Evolutionary conservation across 2,888 invertebrate genomes (phyloP), one percentile per base, ranked within the genome.

Genomic region (Tridacna crocea): DNA sequence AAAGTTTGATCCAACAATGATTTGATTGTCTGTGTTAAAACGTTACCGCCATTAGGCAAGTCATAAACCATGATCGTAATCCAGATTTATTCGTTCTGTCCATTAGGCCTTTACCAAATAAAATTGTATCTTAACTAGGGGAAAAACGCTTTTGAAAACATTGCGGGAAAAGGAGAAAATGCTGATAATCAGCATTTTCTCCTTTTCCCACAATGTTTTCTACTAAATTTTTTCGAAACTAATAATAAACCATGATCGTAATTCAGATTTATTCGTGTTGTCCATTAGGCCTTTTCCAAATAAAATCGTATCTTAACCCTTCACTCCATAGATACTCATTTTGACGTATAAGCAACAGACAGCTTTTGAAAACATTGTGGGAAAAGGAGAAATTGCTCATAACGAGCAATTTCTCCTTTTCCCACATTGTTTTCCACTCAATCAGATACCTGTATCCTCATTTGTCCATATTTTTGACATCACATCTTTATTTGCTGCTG

Each of bases 11-110:
- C 36, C 8, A 36, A 36, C 36, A 36, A 24, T 10, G 26, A n/a
- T 61, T 61, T 61, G 61, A 61, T 24, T 61, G 26, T n/a, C 22
- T 61, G 4, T 22, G 61, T 24, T 61, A 61, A 61, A 61, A 61
- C 61, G 61, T 24, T 61, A 19, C 24, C 1, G 61, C 61, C 61
- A 61, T 61, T 61, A 61, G 26, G 24, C 13, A n/a, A 13, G 22
- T 61, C 61, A 22, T 61, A 61, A 61, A 61, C n/a, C 58, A 22
- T 24, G 61, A 11, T 22, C 26, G 13, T 61, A 61, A 61, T 24
- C n/a, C 61, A 13, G 61, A n/a, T 61, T 61, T 61, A 61, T 61
- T 61, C 61, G 26, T 61, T 4, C 22, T 61, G n/a, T 24, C 61
- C 12, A 13, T 61, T 24, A 22, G 3, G 1, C 26, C 22, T 61